These are phyloP conservation scores for Drosophila nr. perissopoda DNA, from an alignment of 2,888 invertebrate species.

Conservation along the genomic window DNA sequence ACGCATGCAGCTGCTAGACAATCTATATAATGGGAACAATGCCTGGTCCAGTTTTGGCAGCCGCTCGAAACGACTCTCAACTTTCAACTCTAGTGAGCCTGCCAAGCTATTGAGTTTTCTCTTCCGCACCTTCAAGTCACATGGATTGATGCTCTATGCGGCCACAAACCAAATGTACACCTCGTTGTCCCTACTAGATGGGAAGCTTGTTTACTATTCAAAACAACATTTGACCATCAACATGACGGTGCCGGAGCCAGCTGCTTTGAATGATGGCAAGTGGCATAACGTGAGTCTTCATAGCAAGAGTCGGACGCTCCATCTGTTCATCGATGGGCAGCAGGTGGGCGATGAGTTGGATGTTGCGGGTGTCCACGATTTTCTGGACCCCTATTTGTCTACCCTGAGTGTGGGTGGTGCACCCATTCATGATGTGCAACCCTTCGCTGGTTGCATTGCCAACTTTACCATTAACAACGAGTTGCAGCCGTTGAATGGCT, in stretches of 20 bases:
- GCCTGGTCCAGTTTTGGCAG: conserved; percentile 86
- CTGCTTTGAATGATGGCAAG: conserved; percentile 90
- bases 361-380: conserved; percentile 94
- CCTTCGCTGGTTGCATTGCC: conserved; percentile 94
- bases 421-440: conserved; percentile 85
- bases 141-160: conserved; percentile 94
- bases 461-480: conserved; percentile 96
- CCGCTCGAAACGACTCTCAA: conserved; percentile 23
- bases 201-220: conserved; percentile 92
- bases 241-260: conserved; percentile 90
- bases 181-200: conserved; percentile 90
- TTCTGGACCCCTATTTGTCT: conserved; percentile 95
- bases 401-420: conserved; percentile 92
- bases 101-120: conserved; percentile 91
- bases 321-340: conserved; percentile 89
- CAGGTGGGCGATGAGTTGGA: conserved; percentile 94
- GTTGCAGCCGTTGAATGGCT: conserved; percentile 94
- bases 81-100: conserved; percentile 84
- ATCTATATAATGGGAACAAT: conserved; percentile 90
- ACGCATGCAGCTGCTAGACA: conserved; percentile 93
- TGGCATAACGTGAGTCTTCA: conserved; percentile 95
- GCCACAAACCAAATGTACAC: conserved; percentile 95
- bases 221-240: conserved; percentile 92
- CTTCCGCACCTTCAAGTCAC: conserved; percentile 91
- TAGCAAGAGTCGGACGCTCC: conserved; percentile 89